A percentile compares a stretch with the other conserved stretches of the same genome.
Conservation (phyloP, 1,140 invertebrate genomes). For the Mylabris phalerata region DNA sequence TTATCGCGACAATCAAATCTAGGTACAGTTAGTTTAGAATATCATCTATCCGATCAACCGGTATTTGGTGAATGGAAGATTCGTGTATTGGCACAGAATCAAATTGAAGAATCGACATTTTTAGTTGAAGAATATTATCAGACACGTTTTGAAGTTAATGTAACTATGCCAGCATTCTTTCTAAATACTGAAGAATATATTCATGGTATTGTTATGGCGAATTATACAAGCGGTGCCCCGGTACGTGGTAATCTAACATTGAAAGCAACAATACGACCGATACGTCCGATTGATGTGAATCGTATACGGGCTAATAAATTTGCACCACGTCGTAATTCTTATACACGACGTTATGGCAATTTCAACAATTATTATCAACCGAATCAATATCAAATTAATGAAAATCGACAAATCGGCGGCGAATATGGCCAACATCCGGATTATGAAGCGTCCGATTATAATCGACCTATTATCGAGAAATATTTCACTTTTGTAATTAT, state of each 20-base stretch:
- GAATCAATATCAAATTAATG: neutral
- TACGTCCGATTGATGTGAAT: conserved; percentile 45
- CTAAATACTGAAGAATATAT: conserved; percentile 78
- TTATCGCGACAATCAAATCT: conserved; percentile 80
- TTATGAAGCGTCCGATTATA: conserved; percentile 38
- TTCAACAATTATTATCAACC: conserved; percentile 5
- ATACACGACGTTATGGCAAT: conserved; percentile 21
- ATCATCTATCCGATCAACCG: conserved; percentile 85
- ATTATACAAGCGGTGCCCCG: conserved; percentile 84
- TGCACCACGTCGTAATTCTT: conserved; percentile 14
- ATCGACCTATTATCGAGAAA: conserved; percentile 55
- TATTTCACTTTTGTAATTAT: conserved; percentile 67
- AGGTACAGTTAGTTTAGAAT: conserved; percentile 84
- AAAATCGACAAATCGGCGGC: too few species aligned
- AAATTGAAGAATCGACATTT: conserved; percentile 79
- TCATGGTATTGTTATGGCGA: conserved; percentile 80
- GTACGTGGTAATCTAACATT: conserved; percentile 81
- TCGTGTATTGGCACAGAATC: conserved; percentile 78
- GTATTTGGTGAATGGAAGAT: conserved; percentile 90
- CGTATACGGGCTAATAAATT: conserved; percentile 1
- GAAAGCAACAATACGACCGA: conserved; percentile 65
- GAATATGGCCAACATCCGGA: neutral
- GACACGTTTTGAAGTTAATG: conserved; percentile 87
- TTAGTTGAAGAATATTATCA: conserved; percentile 93
- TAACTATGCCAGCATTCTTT: conserved; percentile 91